Evolutionary conservation across 2,113 vertebrate genomes (phyloP), one percentile per base, ranked within the genome.

Genomic region (Panurus biarmicus): DNA sequence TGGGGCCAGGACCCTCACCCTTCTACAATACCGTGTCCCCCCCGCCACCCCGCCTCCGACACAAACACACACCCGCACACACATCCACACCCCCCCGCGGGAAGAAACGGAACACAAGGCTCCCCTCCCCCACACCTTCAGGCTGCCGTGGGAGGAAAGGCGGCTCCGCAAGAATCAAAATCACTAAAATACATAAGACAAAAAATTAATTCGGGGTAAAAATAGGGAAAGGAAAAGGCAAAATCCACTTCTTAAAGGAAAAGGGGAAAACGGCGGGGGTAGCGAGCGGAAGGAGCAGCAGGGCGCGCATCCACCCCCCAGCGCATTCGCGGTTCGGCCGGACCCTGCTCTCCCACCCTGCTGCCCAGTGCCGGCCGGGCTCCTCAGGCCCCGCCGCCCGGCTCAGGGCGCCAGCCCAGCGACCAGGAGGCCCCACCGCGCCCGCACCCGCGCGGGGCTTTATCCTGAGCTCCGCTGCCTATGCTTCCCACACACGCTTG

Each of bases 121-220:
- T 89, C 95, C 94, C 95, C 77, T 93, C 94, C 95, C 95, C 95
- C 95, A 93, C 92, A 33, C 73, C 65, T 69, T 62, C 56, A 42
- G 60, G 60, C 85, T 77, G 56, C 50, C 0, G 42, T 21, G 64
- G 38, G 87, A 96, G 93, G 85, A 87, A 85, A 93, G 90, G 57
- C 53, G 9, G 42, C 64, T 91, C 79, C 86, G 69, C 47, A 84
- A 80, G 79, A 79, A 79, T 76, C 42, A 89, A 89, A 80, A 80
- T 17, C 40, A 91, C 73, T 70, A 89, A 92, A 74, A 72, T 14
- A 29, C 24, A 6, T 6, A 18, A 24, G 11, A 24, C 7, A 56
- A 33, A 67, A 14, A 8, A 33, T 10, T 17, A 48, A 64, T 42
- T 29, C 22, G 6, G 7, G 17, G 3, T 1, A 16, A 29, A 45